Percentiles rank a stretch among this genome's conserved stretches.
Evolutionary conservation across 2,888 invertebrate genomes (phyloP).

Genomic region (Campoplex capitator): DNA sequence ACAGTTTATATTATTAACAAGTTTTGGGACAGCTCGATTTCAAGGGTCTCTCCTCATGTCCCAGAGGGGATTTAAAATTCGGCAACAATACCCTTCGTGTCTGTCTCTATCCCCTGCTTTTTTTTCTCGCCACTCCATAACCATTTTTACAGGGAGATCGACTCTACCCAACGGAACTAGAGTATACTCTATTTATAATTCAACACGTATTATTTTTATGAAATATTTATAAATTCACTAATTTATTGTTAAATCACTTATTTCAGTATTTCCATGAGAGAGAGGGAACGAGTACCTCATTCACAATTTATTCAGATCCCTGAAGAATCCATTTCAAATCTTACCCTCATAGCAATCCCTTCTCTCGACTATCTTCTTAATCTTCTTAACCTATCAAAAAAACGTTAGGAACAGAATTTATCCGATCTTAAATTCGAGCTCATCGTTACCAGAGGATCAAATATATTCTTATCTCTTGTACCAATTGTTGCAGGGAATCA

Average conservation of each 20-base stretch:
- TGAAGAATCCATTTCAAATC: constrained; percentile 6
- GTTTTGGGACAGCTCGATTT: constrained; percentile 49
- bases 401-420: background rate
- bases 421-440: background rate
- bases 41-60: constrained; percentile 43
- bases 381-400: constrained; percentile 6
- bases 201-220: background rate
- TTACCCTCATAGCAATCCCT: background rate
- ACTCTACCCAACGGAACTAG: background rate
- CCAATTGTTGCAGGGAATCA: background rate
- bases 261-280: background rate
- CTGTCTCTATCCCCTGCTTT: constrained; percentile 9
- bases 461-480: background rate
- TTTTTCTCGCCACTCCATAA: constrained; percentile 8
- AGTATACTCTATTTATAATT: background rate
- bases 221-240: background rate
- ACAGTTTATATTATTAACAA: constrained; percentile 56
- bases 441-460: background rate
- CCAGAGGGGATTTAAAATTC: constrained; percentile 54
- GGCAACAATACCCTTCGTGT: constrained; percentile 32
- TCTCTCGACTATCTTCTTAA: background rate
- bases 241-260: background rate
- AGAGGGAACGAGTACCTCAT: background rate
- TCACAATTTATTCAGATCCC: background rate
- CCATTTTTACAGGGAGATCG: constrained; percentile 1